Evolutionary conservation across 2,113 vertebrate genomes (phyloP).

Genomic region (Urocolius indicus): DNA sequence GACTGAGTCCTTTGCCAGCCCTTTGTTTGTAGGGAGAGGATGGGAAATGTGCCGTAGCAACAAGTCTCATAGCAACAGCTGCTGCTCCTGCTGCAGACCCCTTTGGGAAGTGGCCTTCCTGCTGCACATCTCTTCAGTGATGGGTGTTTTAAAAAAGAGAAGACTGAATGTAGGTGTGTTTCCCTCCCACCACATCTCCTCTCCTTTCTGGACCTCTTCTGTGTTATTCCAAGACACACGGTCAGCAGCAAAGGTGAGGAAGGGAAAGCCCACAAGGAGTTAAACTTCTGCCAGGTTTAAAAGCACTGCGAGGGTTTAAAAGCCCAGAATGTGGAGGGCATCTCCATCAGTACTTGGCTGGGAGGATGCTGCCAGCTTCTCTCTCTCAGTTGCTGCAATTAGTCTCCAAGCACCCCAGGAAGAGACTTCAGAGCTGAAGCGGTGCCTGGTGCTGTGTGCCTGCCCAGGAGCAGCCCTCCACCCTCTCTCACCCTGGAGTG

Average conservation of each 20-base stretch:
- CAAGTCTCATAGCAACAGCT: conserved; percentile 80
- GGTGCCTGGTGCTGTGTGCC: rapidly evolving
- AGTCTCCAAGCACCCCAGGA: background rate
- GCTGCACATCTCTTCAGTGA: background rate
- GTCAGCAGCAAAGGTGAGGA: background rate
- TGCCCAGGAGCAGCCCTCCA: rapidly evolving
- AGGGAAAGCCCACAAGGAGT: background rate
- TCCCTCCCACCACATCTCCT: background rate
- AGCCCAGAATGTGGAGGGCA: background rate
- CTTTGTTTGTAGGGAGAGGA: conserved; percentile 72
- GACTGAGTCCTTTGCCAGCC: conserved; percentile 21
- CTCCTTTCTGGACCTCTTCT: background rate
- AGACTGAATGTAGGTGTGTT: background rate
- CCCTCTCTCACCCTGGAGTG: rapidly evolving
- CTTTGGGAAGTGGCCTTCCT: conserved; percentile 12
- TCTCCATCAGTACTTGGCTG: no score
- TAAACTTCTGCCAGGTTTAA: background rate
- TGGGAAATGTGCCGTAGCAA: conserved; percentile 76
- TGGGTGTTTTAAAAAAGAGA: background rate
- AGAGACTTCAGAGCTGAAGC: background rate
- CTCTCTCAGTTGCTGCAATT: background rate
- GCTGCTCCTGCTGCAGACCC: background rate
- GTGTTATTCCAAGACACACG: background rate
- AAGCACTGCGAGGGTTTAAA: background rate
- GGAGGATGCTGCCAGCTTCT: background rate